Evolutionary conservation across 2,888 invertebrate genomes (phyloP), one percentile per base, ranked within the genome.

Genomic region (Athalia rosae): DNA sequence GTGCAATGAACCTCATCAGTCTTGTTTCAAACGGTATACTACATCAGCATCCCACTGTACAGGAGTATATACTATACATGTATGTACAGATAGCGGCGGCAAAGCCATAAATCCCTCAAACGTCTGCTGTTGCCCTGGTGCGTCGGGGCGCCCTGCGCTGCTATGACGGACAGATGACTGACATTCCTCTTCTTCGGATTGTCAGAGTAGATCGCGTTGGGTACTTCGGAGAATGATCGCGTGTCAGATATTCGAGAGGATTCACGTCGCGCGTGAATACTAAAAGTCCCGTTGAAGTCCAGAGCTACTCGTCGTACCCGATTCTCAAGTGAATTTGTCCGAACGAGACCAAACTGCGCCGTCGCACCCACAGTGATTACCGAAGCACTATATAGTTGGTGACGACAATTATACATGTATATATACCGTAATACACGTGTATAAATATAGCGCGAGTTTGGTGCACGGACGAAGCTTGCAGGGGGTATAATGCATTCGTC

Each of bases 101-200:
- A 82, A 83, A 83, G 83, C 87, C 85, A 89, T 89, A 89, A 89
- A 89, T 89, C 86, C 87, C 87, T 89, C 89, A 88, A 88, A 86
- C 87, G 87, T 87, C 86, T 89, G 89, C 88, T 89, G 86, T 77
- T 89, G 77, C 84, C 89, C 89, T 89, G 89, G 86, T 89, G 88
- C 83, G 48, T 79, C 80, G 81, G 85, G 85, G 83, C 86, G 84
- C 85, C 84, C 86, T 86, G 87, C 87, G 89, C 88, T 88, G 86
- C 86, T 88, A 88, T 89, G 89, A 89, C 89, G 88, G 87, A 89
- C 88, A 84, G 85, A 85, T 89, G 89, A 89, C 85, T 88, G 89
- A 89, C 89, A 83, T 83, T 84, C 83, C 47, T 28, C 48, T 58
- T 53, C 11, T 53, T 4, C 56, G 43, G 71, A 43, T 45, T 71